Conservation (phyloP, 1,140 invertebrate genomes). For the Drosophila leontia region DNA sequence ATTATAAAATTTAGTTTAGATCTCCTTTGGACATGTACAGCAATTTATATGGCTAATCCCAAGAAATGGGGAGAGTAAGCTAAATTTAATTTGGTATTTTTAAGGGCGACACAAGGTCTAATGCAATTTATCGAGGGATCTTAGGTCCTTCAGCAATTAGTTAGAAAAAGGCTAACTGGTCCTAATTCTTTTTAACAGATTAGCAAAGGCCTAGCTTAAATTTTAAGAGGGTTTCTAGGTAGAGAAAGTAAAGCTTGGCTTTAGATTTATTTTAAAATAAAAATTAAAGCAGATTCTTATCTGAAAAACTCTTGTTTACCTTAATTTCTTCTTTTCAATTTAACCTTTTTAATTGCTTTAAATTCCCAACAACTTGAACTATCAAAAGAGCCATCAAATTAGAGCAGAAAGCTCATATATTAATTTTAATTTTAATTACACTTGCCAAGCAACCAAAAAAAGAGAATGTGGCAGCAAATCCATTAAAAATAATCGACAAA, state of each 20-base stretch:
- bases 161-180: constrained; percentile 14
- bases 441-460: constrained; percentile 12
- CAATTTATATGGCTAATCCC: constrained; percentile 35
- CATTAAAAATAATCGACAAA: constrained; percentile 71
- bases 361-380: constrained; percentile 1
- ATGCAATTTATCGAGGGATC: constrained; percentile 38
- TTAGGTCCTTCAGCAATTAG: constrained; percentile 30
- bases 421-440: constrained; percentile 81
- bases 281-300: background rate
- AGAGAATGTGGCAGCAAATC: constrained; percentile 36
- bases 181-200: constrained; percentile 2
- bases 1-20: constrained; percentile 42
- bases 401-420: constrained; percentile 62
- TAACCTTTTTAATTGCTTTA: constrained; percentile 1
- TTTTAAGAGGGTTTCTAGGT: background rate
- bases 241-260: too few species aligned
- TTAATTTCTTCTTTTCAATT: background rate
- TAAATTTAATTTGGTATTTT: constrained; percentile 44
- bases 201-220: background rate
- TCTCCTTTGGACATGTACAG: constrained; percentile 12
- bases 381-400: constrained; percentile 66
- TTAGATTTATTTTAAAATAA: too few species aligned
- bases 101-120: constrained; percentile 25
- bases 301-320: background rate
- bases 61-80: background rate